Base-by-base conservation (phyloP, 1,140 invertebrate species). In the Aradophagus sp. region DNA sequence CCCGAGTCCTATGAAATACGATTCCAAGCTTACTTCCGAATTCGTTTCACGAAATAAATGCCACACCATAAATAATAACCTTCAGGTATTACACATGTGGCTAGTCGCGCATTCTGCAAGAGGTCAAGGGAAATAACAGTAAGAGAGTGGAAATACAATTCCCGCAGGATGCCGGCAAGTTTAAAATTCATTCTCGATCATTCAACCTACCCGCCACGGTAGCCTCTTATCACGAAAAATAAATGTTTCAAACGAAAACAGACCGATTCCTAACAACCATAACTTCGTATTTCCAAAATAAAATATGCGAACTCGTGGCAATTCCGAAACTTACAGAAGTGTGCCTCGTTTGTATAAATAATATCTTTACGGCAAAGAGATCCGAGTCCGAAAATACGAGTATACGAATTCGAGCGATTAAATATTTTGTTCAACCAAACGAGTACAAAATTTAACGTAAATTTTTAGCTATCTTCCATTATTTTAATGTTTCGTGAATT, bases 161-260 rank as follows among this genome's bases (percentile, higher is more conserved):
- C 39, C 31, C 39, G 1, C n/a, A 35, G 15, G 38, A 56, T n/a
- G 19, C 20, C 13, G 12, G 7, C 13, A n/a, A 23, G 39, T 56
- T 56, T 44, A 44, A 56, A 44, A 56, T 56, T 56, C 52, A 44
- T 56, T 56, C 39, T 27, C 10, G 39, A 56, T 56, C 39, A 44
- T 44, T 56, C 38, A 27, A 13, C 44, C 23, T 35, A 32, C 35
- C 11, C 29, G 13, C 14, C 17, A 14, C 27, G 39, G 44, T 44
- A 17, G 29, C 17, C 39, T 34, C 19, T 44, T 56, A 26, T 31
- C 17, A 23, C 31, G 20, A 20, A 44, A 35, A 44, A 56, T 56
- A 56, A 58, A 45, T 45, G 23, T 58, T 58, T 44, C 10, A 58
- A 29, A 13, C 41, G 13, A 16, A 58, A 36, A 27, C 13, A 19